phyloP scores from a whole-genome alignment of 92 coral and sea anemone species.

The Chrysogorgia sp. region DNA sequence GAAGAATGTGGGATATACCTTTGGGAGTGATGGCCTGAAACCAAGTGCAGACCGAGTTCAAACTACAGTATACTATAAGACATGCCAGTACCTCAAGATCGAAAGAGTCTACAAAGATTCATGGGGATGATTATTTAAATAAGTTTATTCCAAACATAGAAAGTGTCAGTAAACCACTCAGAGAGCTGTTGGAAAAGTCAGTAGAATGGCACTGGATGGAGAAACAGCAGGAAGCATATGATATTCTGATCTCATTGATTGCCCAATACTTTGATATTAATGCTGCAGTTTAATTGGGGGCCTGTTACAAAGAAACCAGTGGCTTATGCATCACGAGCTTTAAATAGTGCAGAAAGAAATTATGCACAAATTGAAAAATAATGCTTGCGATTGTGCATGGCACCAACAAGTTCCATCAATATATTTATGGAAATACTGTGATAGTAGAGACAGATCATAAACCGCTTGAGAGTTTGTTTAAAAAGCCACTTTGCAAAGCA shows the following conservation, averaged over 20 bases:
- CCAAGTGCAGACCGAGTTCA: conserved; percentile 54
- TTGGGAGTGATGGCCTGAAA: conserved; percentile 42
- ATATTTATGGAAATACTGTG: conserved; percentile 34
- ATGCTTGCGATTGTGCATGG: conserved; percentile 44
- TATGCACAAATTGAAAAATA: conserved; percentile 52
- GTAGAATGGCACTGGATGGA: conserved; percentile 49
- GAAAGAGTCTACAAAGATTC: conserved; percentile 46
- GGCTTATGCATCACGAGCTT: conserved; percentile 46
- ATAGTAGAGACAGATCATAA: conserved; percentile 40
- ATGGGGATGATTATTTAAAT: conserved; percentile 46
- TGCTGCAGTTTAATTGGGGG: conserved; percentile 32
- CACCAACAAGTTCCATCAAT: conserved; percentile 39
- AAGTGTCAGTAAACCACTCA: conserved; percentile 28
- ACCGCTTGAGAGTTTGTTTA: conserved; percentile 17
- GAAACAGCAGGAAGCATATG: conserved; percentile 36
- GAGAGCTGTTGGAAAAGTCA: conserved; percentile 32
- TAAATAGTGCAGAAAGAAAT: conserved; percentile 35
- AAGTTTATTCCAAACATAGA: conserved; percentile 48
- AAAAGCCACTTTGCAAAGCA: background rate
- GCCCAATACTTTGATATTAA: conserved; percentile 48
- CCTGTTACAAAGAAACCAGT: conserved; percentile 46
- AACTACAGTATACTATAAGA: conserved; percentile 42
- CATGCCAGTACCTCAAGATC: conserved; percentile 41
- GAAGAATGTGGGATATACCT: conserved; percentile 31
- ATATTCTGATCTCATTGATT: conserved; percentile 25